phyloP scores from a whole-genome alignment of 2,888 invertebrate genomes.

The Priocnemis perturbator region DNA sequence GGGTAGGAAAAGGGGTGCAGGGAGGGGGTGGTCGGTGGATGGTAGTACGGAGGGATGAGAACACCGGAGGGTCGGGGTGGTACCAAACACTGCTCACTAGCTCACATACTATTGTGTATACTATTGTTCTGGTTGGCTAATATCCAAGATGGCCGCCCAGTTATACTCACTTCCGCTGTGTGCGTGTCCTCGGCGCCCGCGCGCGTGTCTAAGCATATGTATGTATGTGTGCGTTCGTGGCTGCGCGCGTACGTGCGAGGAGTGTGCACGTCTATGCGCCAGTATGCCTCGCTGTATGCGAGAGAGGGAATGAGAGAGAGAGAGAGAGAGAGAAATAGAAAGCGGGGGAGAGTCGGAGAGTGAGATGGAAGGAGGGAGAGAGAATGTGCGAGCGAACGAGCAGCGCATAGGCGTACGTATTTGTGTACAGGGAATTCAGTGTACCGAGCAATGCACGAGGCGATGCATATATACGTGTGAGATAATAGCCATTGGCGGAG shows the following conservation, averaged over 20 bases:
- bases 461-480: conserved; percentile 60
- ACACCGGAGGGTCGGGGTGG: conserved; percentile 42
- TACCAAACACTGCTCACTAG: conserved; percentile 68
- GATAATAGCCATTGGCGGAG: conserved; percentile 70
- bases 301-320: too few species aligned
- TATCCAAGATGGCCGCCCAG: conserved; percentile 73
- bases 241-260: too few species aligned
- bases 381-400: conserved; percentile 22
- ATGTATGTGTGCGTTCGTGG: conserved; percentile 2
- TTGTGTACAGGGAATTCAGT: conserved; percentile 61
- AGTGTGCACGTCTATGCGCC: conserved; percentile 1
- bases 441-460: conserved; percentile 58
- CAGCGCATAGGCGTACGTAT: conserved; percentile 40
- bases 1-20: conserved; percentile 12
- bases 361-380: conserved; percentile 6
- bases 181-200: conserved; percentile 22
- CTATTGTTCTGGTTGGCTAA: conserved; percentile 75
- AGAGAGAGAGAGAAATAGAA: background rate
- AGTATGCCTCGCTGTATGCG: background rate
- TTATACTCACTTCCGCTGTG: conserved; percentile 61
- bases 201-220: conserved; percentile 24
- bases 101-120: conserved; percentile 72
- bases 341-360: background rate
- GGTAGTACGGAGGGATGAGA: conserved; percentile 33
- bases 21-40: conserved; percentile 31